Conservation (phyloP, 2,888 invertebrate species). For the Xanthia togata region DNA sequence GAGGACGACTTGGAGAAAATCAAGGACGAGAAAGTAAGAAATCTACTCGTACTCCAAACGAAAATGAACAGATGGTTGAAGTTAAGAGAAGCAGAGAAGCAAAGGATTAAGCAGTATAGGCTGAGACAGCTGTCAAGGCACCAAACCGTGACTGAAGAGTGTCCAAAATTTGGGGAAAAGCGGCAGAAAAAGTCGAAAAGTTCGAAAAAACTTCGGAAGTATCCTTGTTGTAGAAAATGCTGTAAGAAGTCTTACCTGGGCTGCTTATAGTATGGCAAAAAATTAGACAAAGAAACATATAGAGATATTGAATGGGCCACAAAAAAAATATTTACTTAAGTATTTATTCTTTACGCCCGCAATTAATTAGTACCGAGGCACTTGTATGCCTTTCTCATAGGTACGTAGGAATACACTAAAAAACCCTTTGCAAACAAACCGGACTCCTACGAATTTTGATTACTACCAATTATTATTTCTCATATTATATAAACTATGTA, state of each 20-base stretch:
- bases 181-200: neutral
- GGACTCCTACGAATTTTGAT: neutral
- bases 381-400: neutral
- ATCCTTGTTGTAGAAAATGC: constrained; percentile 55
- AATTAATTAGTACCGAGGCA: neutral
- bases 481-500: neutral
- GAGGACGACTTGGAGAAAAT: neutral
- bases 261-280: constrained; percentile 25
- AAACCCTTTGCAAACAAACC: neutral
- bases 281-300: neutral
- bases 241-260: constrained; percentile 51
- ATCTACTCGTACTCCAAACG: constrained; percentile 14
- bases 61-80: constrained; percentile 44
- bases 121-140: neutral
- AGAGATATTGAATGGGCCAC: neutral
- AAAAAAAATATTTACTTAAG: neutral
- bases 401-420: neutral
- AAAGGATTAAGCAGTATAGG: constrained; percentile 24
- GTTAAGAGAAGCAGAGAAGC: constrained; percentile 28
- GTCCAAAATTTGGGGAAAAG: constrained; percentile 36
- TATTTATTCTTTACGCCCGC: neutral
- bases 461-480: neutral
- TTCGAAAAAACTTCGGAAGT: neutral
- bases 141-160: constrained; percentile 10
- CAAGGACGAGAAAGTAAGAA: constrained; percentile 14